Base-by-base conservation (phyloP, 2,797 vertebrate species). In the Halcyon badia region DNA sequence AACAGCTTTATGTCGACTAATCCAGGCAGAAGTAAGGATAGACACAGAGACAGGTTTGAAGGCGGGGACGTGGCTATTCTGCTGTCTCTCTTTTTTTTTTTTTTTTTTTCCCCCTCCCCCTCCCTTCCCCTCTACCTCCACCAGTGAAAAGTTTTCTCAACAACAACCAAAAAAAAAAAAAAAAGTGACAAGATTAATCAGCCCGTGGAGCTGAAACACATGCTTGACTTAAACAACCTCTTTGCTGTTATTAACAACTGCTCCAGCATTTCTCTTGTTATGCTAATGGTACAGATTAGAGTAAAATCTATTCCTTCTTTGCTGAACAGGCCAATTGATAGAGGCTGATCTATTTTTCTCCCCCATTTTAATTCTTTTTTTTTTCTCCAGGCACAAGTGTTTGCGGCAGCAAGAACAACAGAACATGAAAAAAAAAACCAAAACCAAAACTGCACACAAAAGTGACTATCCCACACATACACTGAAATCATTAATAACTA, bases 1-100 rank as follows among this genome's bases (percentile, higher is more conserved):
- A 98, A 98, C 97, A 98, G 98, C 98, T 98, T 98, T 98, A 98
- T 98, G 97, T 95, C 80, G 91, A 98, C 97, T 98, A 98, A 98
- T 97, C 98, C 98, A 98, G 96, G 98, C 98, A 98, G 98, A 98
- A 98, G 96, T 97, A 98, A 98, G 97, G 96, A 90, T 95, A 96
- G 95, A 96, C 94, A 96, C 94, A 97, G 95, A 96, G 95, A 97
- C 97, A 97, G 97, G 96, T 97, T 97, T 95, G 91, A 96, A 97
- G 96, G 96, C 95, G 91, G 97, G 69, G 95, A 91, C 73, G 22
- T 61, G 56, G 94, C 85, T 95, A 96, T 97, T 98, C 97, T 97
- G 88, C 54, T 83, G 80, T 87, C 52, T 91, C 14, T n/a, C n/a
- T 94, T 75, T 54, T 48, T 22, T 61, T 75, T 54, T 48, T 22